Evolutionary conservation across 2,113 vertebrate genomes (phyloP).

Genomic region (Taurulus bubalis): DNA sequence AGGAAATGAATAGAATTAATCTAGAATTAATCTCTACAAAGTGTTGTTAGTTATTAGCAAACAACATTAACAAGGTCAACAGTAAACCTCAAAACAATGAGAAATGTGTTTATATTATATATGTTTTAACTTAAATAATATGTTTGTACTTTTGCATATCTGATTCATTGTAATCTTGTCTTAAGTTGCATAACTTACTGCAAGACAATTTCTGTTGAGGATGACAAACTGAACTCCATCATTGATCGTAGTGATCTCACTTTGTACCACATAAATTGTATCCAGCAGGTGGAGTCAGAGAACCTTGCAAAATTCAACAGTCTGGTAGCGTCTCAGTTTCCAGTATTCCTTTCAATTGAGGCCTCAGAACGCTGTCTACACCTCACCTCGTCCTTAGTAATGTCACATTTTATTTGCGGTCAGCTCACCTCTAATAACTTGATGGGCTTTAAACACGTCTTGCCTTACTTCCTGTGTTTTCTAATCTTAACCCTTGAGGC

Average conservation of each 20-base stretch:
- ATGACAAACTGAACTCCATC: neutral
- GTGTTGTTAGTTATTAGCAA: neutral
- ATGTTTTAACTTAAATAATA: neutral
- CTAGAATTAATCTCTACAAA: no score
- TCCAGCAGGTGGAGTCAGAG: constrained; percentile 64
- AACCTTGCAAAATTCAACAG: neutral
- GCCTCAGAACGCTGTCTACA: neutral
- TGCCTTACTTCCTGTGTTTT: neutral
- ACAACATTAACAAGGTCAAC: neutral
- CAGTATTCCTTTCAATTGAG: neutral
- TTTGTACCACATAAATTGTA: accelerated
- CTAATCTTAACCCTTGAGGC: neutral
- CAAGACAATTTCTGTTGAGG: neutral
- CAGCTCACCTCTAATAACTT: neutral
- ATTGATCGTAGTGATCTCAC: neutral
- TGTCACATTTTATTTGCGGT: neutral
- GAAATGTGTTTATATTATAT: neutral
- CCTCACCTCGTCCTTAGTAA: no score
- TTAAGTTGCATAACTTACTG: neutral
- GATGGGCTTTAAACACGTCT: neutral
- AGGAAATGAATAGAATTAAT: neutral
- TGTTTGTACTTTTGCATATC: neutral
- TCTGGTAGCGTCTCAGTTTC: neutral
- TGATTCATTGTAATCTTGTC: neutral
- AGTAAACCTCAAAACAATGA: neutral